phyloP scores from a whole-genome alignment of 2,888 invertebrate species.

The Cheilosia scutellata region DNA sequence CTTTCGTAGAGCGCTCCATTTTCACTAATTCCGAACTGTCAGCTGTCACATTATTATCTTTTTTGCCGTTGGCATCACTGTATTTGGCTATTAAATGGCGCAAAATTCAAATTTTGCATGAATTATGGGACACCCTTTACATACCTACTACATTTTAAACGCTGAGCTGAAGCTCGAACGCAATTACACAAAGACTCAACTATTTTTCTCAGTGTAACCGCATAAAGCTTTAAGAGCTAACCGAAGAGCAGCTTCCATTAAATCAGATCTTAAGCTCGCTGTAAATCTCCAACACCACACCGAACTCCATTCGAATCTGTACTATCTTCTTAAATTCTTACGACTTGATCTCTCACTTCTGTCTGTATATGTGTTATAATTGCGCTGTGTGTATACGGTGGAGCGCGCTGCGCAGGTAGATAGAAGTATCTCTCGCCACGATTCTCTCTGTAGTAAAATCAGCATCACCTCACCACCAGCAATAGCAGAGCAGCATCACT shows the following conservation, averaged over 20 bases:
- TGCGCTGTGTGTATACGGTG: conserved; percentile 26
- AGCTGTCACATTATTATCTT: no score
- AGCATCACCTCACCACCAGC: conserved; percentile 47
- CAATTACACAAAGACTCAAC: neutral
- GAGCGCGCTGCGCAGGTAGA: conserved; percentile 52
- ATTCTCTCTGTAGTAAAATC: conserved; percentile 60
- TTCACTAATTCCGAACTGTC: no score
- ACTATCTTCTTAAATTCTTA: conserved; percentile 23
- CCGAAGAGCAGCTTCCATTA: conserved; percentile 18
- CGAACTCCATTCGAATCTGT: conserved; percentile 17
- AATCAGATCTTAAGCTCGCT: conserved; percentile 55
- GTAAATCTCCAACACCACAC: conserved; percentile 47
- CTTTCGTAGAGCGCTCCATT: no score
- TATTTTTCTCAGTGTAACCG: conserved; percentile 26
- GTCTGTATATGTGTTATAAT: conserved; percentile 48
- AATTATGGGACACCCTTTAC: no score
- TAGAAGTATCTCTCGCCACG: conserved; percentile 27
- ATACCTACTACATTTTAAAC: no score
- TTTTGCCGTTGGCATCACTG: no score
- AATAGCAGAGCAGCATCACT: conserved; percentile 38
- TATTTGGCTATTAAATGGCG: no score
- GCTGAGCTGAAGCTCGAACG: no score
- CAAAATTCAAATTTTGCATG: no score
- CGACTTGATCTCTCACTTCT: conserved; percentile 4
- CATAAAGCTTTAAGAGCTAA: conserved; percentile 18